Percentiles rank a stretch among this genome's conserved stretches.
Conservation (phyloP, 2,113 vertebrate genomes). For the Glareola pratincola region DNA sequence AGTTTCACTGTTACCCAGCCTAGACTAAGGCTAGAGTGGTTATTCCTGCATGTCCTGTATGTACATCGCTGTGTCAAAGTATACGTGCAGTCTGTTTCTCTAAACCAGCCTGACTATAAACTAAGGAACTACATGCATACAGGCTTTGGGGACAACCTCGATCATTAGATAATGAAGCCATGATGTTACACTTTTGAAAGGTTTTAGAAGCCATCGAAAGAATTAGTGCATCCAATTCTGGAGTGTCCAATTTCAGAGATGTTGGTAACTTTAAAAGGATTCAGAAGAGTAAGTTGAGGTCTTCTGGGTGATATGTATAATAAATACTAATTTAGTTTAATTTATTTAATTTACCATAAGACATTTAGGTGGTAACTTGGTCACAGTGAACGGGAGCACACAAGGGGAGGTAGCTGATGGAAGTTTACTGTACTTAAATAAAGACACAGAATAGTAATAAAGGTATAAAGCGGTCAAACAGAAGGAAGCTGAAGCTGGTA, state of each 20-base stretch:
- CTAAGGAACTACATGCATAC: neutral
- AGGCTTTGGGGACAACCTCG: neutral
- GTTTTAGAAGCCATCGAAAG: neutral
- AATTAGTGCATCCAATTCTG: neutral
- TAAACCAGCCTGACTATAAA: neutral
- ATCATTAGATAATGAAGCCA: neutral
- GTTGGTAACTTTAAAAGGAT: neutral
- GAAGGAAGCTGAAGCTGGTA: neutral
- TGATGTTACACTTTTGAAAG: neutral
- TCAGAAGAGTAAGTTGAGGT: neutral
- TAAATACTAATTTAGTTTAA: neutral
- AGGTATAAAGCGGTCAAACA: neutral
- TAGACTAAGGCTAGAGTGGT: neutral
- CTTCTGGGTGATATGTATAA: neutral
- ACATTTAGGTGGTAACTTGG: neutral
- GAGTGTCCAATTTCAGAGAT: neutral
- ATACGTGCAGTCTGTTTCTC: neutral
- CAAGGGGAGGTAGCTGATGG: neutral
- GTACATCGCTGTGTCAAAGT: fast-evolving
- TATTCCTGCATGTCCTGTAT: neutral
- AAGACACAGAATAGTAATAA: neutral
- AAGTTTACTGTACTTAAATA: neutral
- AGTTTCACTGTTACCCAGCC: neutral
- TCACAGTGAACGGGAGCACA: neutral
- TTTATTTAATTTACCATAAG: neutral